Evolutionary conservation across 2,888 invertebrate genomes (phyloP).

Genomic region (Flexamia atlantica): DNA sequence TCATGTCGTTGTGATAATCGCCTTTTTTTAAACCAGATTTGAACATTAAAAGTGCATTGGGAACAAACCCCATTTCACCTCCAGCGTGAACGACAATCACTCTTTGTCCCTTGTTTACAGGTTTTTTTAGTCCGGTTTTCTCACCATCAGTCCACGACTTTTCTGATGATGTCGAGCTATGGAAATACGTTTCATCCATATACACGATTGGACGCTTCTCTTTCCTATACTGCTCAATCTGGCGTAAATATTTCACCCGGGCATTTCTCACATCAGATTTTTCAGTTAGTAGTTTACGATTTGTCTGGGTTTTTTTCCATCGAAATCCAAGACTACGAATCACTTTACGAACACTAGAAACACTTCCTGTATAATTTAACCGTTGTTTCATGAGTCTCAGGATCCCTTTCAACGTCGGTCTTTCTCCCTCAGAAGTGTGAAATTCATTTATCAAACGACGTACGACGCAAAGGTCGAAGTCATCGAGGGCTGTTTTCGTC

Average conservation of each 20-base stretch:
- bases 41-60: conserved; percentile 15
- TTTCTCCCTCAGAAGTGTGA: not conserved
- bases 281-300: not conserved
- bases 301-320: not conserved
- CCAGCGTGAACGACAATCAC: conserved; percentile 28
- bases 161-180: not conserved
- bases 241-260: not conserved
- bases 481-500: not conserved
- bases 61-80: conserved; percentile 26
- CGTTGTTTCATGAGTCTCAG: no score
- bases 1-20: conserved; percentile 40
- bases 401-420: not conserved
- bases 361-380: not conserved
- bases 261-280: not conserved
- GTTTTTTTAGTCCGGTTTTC: not conserved
- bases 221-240: conserved; percentile 16
- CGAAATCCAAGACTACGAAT: not conserved
- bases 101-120: conserved; percentile 6
- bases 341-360: not conserved
- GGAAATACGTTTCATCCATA: conserved; percentile 41
- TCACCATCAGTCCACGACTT: no score
- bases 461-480: no score
- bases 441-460: not conserved
- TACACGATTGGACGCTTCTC: no score
- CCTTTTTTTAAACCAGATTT: conserved; percentile 31